A percentile compares a stretch with the other conserved stretches of the same genome.
These are phyloP conservation scores for Boloria selene DNA, from an alignment of 2,888 invertebrate species.

Conservation along the genomic window DNA sequence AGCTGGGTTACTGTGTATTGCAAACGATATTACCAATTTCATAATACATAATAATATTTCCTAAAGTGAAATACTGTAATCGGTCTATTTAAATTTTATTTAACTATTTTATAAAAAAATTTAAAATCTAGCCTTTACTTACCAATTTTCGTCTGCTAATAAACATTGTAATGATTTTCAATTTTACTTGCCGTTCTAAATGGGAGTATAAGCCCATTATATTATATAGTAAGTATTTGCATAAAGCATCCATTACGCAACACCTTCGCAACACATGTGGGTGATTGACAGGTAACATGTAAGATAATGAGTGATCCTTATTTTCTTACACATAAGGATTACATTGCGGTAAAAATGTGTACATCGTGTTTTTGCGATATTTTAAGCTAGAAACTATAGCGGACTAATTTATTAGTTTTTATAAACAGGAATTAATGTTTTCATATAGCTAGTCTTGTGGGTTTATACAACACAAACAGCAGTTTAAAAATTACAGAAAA, in stretches of 20 bases:
- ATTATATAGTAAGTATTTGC: too few species aligned
- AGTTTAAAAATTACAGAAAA: too few species aligned
- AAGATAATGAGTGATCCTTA: not conserved
- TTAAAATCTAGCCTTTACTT: too few species aligned
- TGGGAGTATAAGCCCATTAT: slow-evolving; percentile 14
- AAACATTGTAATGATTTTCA: not conserved
- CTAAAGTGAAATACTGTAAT: too few species aligned
- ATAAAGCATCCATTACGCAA: slow-evolving; percentile 53
- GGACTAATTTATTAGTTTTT: not conserved
- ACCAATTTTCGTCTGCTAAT: not conserved
- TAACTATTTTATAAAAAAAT: too few species aligned
- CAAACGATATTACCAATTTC: too few species aligned
- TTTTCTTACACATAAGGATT: not conserved
- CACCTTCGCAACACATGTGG: slow-evolving; percentile 42
- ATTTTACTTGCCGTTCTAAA: slow-evolving; percentile 10
- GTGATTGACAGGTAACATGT: slow-evolving; percentile 49
- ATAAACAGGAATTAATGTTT: not conserved
- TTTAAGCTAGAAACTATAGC: slow-evolving; percentile 3
- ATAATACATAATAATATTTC: too few species aligned
- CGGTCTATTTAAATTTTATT: too few species aligned
- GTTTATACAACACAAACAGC: too few species aligned
- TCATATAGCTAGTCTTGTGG: not conserved
- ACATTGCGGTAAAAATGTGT: not conserved
- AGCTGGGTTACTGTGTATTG: too few species aligned
- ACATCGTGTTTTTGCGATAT: not conserved